Evolutionary conservation across 2,113 vertebrate species (phyloP), one percentile per base, ranked within the genome.

Genomic region (Sula dactylatra): DNA sequence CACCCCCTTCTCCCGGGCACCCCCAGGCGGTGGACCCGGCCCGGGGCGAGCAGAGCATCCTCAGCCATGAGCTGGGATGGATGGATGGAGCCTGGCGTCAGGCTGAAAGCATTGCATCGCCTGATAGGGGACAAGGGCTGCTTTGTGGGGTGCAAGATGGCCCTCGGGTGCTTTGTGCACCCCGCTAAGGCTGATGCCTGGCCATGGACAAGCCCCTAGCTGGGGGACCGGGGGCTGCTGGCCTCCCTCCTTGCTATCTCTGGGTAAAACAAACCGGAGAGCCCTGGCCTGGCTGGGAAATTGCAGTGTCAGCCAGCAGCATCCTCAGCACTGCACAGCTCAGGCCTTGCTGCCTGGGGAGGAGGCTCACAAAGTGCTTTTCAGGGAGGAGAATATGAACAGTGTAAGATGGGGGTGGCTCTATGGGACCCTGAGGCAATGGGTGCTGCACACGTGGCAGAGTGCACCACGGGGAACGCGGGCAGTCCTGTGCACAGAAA

Each of bases 81-180:
- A 15, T 6, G 32, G 62, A 34, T 4, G 6, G 56, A 65, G 26
- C 25, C 29, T 1, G 4, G 27, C 1, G 0, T 7, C 29, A n/a
- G 66, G 31, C 36, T 45, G 58, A n/a, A 52, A 44, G 14, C 24
- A 26, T 8, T 32, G 25, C 59, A 36, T 40, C 10, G 1, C 34
- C 54, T 16, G 9, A 5, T 3, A 34, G 15, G 14, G 34, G 3
- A 8, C 55, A 25, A 5, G 36, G 29, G 70, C 20, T 36, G 61
- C 40, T 62, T 26, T 4, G 11, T 6, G 11, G 45, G 27, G 34
- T 15, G 11, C 10, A 19, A 24, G 50, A 5, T 31, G 44, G 25
- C 55, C 31, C 67, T 67, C 1, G 4, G 22, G 52, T 44, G 38
- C 27, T 79, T 8, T 59, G 24, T 54, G 44, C 38, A 18, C 29